Conservation (phyloP, 2,888 invertebrate genomes). For the Ectemnius continuus region DNA sequence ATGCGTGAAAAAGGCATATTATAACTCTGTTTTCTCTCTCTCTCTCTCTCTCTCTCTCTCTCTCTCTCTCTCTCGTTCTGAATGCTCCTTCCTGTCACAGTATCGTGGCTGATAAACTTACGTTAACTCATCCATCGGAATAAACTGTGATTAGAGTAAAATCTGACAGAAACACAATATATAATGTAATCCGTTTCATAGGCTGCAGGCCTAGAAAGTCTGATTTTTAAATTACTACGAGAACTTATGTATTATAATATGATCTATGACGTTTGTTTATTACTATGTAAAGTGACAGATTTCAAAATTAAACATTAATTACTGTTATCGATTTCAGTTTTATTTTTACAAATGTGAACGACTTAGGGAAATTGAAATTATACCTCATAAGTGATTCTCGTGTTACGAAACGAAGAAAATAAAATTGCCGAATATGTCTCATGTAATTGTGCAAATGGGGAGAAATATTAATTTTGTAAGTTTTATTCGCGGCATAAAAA, state of each 20-base stretch:
- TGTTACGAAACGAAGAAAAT: too few species aligned
- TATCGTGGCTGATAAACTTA: constrained; percentile 67
- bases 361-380: not conserved
- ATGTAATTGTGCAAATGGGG: not conserved
- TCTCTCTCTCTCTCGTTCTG: constrained; percentile 22
- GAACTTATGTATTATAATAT: constrained; percentile 74
- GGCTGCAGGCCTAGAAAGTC: constrained; percentile 76
- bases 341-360: constrained; percentile 49
- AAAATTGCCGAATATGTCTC: too few species aligned
- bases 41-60: too few species aligned
- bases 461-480: constrained; percentile 45
- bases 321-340: constrained; percentile 59
- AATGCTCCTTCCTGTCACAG: constrained; percentile 60
- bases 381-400: too few species aligned
- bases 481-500: constrained; percentile 66
- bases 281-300: constrained; percentile 75
- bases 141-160: constrained; percentile 75
- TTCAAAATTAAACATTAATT: constrained; percentile 75
- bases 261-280: constrained; percentile 75
- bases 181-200: constrained; percentile 69
- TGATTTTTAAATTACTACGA: constrained; percentile 76
- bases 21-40: constrained; percentile 59
- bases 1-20: constrained; percentile 60
- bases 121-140: constrained; percentile 72
- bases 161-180: constrained; percentile 67